Conservation (phyloP, 64 coral and sea anemone species). For the Pocillopora verrucosa region DNA sequence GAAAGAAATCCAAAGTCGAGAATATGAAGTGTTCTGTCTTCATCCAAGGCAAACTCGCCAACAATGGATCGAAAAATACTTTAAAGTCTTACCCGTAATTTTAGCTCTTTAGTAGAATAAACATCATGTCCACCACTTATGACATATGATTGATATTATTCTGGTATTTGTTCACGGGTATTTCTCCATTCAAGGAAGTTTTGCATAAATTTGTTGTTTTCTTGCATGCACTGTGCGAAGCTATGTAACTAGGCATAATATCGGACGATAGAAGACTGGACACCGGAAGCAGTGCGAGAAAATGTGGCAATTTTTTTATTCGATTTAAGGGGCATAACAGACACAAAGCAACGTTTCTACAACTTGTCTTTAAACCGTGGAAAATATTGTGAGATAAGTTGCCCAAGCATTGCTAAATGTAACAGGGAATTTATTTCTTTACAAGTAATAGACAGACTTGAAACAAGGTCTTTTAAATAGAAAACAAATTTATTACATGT, state of each 20-base stretch:
- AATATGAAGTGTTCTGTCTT: conserved; percentile 19
- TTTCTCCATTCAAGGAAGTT: conserved; percentile 34
- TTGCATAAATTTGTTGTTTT: conserved; percentile 22
- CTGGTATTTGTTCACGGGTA: conserved; percentile 27
- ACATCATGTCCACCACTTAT: conserved; percentile 36
- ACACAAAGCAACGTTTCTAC: conserved; percentile 17
- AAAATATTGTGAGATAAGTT: no score
- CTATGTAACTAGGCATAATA: conserved; percentile 13
- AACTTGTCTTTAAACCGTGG: no score
- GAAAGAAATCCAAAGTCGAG: conserved; percentile 19
- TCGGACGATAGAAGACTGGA: background rate
- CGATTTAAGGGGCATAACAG: background rate
- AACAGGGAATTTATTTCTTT: no score
- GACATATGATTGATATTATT: conserved; percentile 31
- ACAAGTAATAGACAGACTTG: no score
- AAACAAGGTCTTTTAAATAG: background rate
- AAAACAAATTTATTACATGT: background rate
- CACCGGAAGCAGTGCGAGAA: background rate
- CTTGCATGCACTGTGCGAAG: conserved; percentile 26
- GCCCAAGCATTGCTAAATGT: no score
- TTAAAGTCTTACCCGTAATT: conserved; percentile 29
- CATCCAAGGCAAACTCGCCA: conserved; percentile 28
- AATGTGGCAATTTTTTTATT: conserved; percentile 20
- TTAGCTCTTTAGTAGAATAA: conserved; percentile 35
- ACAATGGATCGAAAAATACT: conserved; percentile 26